These are phyloP conservation scores for Strigamia maritima DNA, from an alignment of 2,888 invertebrate species.

Conservation along the genomic window DNA sequence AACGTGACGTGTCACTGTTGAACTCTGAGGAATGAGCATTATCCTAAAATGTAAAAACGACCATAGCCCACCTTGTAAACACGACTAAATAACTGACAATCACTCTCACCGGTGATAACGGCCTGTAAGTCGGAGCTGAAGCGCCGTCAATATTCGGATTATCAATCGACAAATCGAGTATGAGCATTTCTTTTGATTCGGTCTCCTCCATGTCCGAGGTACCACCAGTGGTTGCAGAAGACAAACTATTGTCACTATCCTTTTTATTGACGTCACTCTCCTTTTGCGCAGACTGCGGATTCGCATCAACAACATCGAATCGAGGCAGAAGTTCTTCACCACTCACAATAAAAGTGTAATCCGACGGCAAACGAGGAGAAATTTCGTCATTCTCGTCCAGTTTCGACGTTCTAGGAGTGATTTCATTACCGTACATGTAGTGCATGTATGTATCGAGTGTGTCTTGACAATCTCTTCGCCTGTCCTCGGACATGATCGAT, in stretches of 20 bases:
- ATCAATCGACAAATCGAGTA: neutral
- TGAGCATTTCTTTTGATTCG: neutral
- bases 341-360: neutral
- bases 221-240: neutral
- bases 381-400: neutral
- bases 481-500: neutral
- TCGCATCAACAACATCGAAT: neutral
- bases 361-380: neutral
- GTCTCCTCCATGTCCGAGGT: neutral
- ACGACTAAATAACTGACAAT: neutral
- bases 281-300: neutral
- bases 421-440: neutral
- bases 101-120: neutral
- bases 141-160: neutral
- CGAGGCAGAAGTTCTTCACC: neutral
- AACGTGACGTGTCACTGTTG: neutral
- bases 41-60: neutral
- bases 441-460: neutral
- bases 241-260: neutral
- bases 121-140: neutral
- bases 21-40: neutral
- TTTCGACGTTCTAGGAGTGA: neutral
- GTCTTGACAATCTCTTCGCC: neutral
- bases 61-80: neutral
- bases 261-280: neutral